Base-by-base conservation (phyloP, 2,888 invertebrate species). In the Byasa hedistus region DNA sequence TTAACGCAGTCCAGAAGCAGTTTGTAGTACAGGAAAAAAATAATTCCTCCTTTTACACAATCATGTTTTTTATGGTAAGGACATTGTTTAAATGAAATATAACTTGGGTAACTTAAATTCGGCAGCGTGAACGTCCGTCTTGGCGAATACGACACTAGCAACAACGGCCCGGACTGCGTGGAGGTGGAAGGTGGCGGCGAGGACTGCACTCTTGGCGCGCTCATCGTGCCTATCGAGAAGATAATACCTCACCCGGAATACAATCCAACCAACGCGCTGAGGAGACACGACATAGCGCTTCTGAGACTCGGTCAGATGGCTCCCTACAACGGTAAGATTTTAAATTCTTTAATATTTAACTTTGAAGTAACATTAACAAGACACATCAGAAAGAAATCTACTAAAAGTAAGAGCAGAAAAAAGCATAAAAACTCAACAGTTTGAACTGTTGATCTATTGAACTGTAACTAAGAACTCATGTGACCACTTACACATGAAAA, bases 91-190 rank as follows among this genome's bases (percentile, higher is more conserved):
- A 10, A 32, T 10, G 32, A 7, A 10, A 10, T 32, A 32, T 32
- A 32, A 32, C 32, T 1, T 32, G 1, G 32, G 32, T 32, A 32
- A 32, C 32, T 10, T 32, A 10, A 19, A 48, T 19, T 48, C 71
- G 72, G 15, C 74, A 84, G 84, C 0, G 70, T 63, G 44, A 81
- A 80, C 71, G 79, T 85, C 0, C 82, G 84, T 2, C 79, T 93
- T 1, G 92, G 93, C 3, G 93, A 93, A 76, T 91, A 88, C 76
- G 84, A 93, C 76, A 87, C 81, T 0, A 71, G 72, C 1, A 80
- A 82, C 27, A 55, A 71, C 0, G 82, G 78, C 0, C 64, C 61
- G 1, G 93, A 93, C 74, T 93, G 93, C 71, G 75, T 85, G 4
- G 61, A 68, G 0, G 73, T 74, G 0, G 76, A 74, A 3, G 82